phyloP scores from a whole-genome alignment of 2,113 vertebrate species.

The Seriola rivoliana region DNA sequence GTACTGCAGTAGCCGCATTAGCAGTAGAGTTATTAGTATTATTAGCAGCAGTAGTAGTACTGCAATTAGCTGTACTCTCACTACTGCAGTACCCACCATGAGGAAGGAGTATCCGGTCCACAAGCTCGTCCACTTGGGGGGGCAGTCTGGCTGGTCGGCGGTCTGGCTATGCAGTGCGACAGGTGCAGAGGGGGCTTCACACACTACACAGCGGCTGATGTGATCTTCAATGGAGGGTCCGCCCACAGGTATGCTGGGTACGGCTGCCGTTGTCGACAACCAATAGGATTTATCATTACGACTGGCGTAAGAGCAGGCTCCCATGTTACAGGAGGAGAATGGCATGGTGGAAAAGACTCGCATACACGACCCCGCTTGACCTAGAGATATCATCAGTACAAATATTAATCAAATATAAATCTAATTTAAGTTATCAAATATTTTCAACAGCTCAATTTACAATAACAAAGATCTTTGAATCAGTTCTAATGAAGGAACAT shows the following conservation, averaged over 20 bases:
- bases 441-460: too few relatives aligned
- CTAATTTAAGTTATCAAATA: too few relatives aligned
- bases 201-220: slow-evolving; percentile 93
- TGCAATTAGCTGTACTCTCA: neutral
- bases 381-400: slow-evolving; percentile 70
- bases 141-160: slow-evolving; percentile 83
- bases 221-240: slow-evolving; percentile 84
- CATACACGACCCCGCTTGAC: slow-evolving; percentile 93
- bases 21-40: neutral
- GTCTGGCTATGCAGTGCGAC: slow-evolving; percentile 92
- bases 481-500: neutral
- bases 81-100: slow-evolving; percentile 87
- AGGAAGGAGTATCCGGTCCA: slow-evolving; percentile 95
- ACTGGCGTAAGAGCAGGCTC: slow-evolving; percentile 88
- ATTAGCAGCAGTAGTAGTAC: neutral
- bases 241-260: slow-evolving; percentile 79
- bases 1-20: neutral
- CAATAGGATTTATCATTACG: slow-evolving; percentile 95
- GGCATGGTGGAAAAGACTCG: slow-evolving; percentile 94
- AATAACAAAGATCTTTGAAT: neutral
- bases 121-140: slow-evolving; percentile 86
- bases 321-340: slow-evolving; percentile 90
- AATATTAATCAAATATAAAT: neutral
- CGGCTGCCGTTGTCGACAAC: slow-evolving; percentile 85
- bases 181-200: slow-evolving; percentile 85